These are phyloP conservation scores for Neoarius graeffei DNA, from an alignment of 2,113 vertebrate genomes.

Conservation along the genomic window DNA sequence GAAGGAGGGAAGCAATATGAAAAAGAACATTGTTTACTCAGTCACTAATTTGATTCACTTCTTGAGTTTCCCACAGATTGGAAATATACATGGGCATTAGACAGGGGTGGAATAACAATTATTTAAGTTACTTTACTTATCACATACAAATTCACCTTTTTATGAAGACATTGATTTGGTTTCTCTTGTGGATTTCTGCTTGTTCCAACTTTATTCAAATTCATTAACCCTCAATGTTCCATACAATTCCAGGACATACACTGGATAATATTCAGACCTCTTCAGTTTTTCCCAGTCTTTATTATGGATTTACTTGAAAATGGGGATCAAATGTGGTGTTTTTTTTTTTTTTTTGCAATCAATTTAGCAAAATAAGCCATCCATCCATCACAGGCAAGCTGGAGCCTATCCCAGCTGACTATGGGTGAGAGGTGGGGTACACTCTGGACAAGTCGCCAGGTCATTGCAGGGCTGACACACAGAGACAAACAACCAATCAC, in stretches of 20 bases:
- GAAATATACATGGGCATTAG: neutral
- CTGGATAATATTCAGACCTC: neutral
- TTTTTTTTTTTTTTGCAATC: too few relatives aligned
- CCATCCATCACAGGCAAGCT: too few relatives aligned
- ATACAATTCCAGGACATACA: neutral
- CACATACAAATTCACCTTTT: neutral
- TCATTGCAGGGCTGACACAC: too few relatives aligned
- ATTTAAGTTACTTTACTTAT: neutral
- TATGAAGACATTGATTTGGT: neutral
- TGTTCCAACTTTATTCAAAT: neutral
- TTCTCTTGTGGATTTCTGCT: neutral
- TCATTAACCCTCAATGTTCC: neutral
- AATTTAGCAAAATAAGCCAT: neutral
- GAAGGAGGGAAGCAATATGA: neutral
- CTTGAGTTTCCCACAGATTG: neutral
- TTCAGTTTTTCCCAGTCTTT: neutral
- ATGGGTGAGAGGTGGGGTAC: too few relatives aligned
- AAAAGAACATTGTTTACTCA: neutral
- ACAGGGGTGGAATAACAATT: neutral
- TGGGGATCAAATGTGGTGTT: neutral
- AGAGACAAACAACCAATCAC: too few relatives aligned
- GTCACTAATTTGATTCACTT: neutral
- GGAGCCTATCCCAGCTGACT: too few relatives aligned
- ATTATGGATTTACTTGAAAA: neutral
- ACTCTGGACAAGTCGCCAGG: too few relatives aligned